Evolutionary conservation across 2,797 vertebrate species (phyloP), one percentile per base, ranked within the genome.

Genomic region (Liparis tanakae): DNA sequence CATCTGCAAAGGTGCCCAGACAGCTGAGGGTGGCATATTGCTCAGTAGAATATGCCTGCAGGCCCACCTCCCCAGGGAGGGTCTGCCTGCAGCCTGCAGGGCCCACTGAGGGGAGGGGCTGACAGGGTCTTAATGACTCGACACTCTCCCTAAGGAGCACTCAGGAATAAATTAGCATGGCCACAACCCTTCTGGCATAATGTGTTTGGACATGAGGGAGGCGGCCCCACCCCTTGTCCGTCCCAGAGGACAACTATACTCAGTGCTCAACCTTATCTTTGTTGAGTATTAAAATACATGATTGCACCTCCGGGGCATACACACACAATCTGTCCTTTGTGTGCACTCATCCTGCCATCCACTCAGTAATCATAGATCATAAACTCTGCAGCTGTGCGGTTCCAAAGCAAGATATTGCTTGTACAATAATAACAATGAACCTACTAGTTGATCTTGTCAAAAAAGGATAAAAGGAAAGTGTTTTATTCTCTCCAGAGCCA

Each of bases 141-240:
- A 89, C 92, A 84, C 70, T 76, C 74, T 94, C 92, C 91, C 92
- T 59, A 81, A 81, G 89, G 92, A 93, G 84, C 86, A 89, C 90
- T 93, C 87, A 80, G 81, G 91, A 92, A 93, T 91, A 91, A 87
- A 93, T 93, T 92, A 92, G 88, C 87, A 85, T 85, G 82, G 89
- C 87, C 87, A 78, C 84, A 88, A 83, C 85, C 89, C 91, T 88
- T 87, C 85, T 86, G 81, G 89, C 86, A 82, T 91, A 90, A 93
- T 91, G 85, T 90, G 89, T 93, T 93, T 92, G 90, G 91, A 89
- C 84, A 83, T 83, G 72, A 88, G 87, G 86, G 89, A 91, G 85
- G 79, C 61, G 2, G 85, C 83, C 80, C 87, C 87, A 67, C 86
- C 88, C 82, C 74, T 76, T 37, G 67, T 66, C 54, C 72, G 61